A percentile compares a stretch with the other conserved stretches of the same genome.
phyloP scores from a whole-genome alignment of 2,888 invertebrate genomes.

The Stenodema calcarata region DNA sequence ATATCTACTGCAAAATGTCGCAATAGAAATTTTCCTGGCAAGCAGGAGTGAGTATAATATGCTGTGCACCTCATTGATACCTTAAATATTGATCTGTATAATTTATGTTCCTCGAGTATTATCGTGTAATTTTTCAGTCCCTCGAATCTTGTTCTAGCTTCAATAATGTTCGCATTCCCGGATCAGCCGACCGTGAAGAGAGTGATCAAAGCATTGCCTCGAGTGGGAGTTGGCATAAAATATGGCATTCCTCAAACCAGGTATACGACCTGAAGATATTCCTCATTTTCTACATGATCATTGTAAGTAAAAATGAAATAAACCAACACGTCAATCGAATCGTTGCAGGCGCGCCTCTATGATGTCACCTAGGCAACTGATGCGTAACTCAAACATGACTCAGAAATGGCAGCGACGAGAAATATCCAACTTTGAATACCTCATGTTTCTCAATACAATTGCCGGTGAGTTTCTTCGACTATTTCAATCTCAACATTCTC shows the following conservation, averaged over 20 bases:
- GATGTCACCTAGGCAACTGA: conserved; percentile 98
- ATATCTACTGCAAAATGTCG: conserved; percentile 95
- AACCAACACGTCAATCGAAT: not conserved
- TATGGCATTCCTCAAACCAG: conserved; percentile 98
- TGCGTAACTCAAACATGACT: conserved; percentile 99
- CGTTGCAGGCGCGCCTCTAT: conserved; percentile 86
- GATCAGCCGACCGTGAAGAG: conserved; percentile 97
- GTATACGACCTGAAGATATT: conserved; percentile 64
- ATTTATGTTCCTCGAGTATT: too few relatives aligned
- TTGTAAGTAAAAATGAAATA: too few relatives aligned
- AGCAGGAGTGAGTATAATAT: conserved; percentile 94
- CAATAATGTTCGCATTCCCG: conserved; percentile 97
- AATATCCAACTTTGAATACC: conserved; percentile 99
- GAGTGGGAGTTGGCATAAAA: conserved; percentile 98
- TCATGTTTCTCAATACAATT: conserved; percentile 99
- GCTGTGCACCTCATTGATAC: too few relatives aligned
- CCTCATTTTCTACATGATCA: not conserved
- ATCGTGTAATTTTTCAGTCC: too few relatives aligned
- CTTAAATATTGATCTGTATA: too few relatives aligned
- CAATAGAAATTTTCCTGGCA: conserved; percentile 98
- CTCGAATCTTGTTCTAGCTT: conserved; percentile 70
- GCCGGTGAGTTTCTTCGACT: conserved; percentile 73
- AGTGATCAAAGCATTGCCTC: conserved; percentile 95
- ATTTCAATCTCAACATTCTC: not conserved
- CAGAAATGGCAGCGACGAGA: conserved; percentile 99